Base-by-base conservation (phyloP, 2,113 vertebrate genomes). In the Australoheros scitulus region DNA sequence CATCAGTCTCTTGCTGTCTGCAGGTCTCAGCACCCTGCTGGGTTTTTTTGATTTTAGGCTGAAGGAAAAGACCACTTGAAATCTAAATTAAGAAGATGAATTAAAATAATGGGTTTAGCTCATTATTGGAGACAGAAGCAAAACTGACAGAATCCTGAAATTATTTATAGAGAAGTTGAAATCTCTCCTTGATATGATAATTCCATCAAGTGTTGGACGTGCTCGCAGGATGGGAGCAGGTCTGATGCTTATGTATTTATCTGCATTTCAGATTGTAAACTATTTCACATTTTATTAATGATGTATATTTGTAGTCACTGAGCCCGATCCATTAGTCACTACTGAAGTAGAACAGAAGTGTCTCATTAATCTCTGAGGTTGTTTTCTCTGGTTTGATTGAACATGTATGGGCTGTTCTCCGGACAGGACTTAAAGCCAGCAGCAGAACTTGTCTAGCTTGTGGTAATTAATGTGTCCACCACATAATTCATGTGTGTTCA, bases 41-140 rank as follows among this genome's bases (percentile, higher is more conserved):
- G 1, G 88, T 2, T 77, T 82, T 82, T 89, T 79, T 91, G 65
- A 86, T 86, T 81, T 32, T 9, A 59, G 77, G 43, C 57, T 63
- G 38, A 64, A 80, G 76, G 72, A 84, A 89, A 93, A 87, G 79
- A 88, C 79, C 72, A 85, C 86, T 89, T 87, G 58, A 87, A 84
- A 87, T 87, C 86, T 90, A 92, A 92, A 93, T 92, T 65, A 92
- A 85, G 87, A 77, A 57, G 50, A 4, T 18, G 34, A 75, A 70
- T 55, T 24, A 70, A 83, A 83, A 82, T 79, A 84, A 84, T 50
- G 41, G 72, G 14, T 52, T 72, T 13, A 26, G 32, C 79, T 91
- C 77, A 43, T 91, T 89, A 83, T 60, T 10, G 2, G 63, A 76
- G 60, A 58, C 50, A 0, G 32, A 57, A 58, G 14, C 15, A 7